Evolutionary conservation across 2,888 invertebrate species (phyloP).

Genomic region (Drosophila recens): DNA sequence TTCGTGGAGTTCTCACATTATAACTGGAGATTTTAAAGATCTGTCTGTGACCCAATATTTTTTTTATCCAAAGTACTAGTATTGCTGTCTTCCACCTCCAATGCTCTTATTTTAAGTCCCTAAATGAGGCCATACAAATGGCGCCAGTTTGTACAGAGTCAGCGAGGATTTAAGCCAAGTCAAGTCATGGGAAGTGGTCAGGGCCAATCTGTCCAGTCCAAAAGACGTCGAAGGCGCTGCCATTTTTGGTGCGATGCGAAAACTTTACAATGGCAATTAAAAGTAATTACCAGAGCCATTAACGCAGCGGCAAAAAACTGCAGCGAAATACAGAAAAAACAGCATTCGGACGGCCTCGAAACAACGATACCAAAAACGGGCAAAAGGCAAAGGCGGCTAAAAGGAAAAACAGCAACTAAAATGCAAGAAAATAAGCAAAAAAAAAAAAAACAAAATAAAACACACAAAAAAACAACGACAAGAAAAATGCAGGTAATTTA

Average conservation of each 20-base stretch:
- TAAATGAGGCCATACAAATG: constrained; percentile 35
- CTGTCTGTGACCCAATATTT: too few species aligned
- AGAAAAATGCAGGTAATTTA: constrained; percentile 73
- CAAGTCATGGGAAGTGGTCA: constrained; percentile 52
- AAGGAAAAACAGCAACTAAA: constrained; percentile 63
- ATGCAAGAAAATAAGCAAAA: constrained; percentile 48
- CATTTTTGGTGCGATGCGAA: constrained; percentile 77
- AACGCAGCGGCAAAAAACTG: constrained; percentile 61
- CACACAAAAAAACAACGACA: constrained; percentile 18
- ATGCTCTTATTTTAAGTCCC: not conserved
- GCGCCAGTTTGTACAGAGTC: constrained; percentile 41
- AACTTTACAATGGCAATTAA: constrained; percentile 79
- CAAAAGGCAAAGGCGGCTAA: constrained; percentile 56
- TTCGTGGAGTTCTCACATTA: not conserved
- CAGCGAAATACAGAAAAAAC: constrained; percentile 17
- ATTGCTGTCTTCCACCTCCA: not conserved
- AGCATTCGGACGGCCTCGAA: constrained; percentile 38
- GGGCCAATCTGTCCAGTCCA: constrained; percentile 46
- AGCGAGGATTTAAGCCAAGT: constrained; percentile 35
- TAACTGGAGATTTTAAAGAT: not conserved
- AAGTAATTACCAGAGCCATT: constrained; percentile 77
- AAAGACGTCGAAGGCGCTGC: constrained; percentile 61
- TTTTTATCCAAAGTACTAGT: not conserved
- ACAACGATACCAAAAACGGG: constrained; percentile 68
- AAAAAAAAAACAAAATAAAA: constrained; percentile 25